A percentile compares a stretch with the other conserved stretches of the same genome.
Conservation (phyloP, 2,113 vertebrate species). For the Cyprinodon tularosa region DNA sequence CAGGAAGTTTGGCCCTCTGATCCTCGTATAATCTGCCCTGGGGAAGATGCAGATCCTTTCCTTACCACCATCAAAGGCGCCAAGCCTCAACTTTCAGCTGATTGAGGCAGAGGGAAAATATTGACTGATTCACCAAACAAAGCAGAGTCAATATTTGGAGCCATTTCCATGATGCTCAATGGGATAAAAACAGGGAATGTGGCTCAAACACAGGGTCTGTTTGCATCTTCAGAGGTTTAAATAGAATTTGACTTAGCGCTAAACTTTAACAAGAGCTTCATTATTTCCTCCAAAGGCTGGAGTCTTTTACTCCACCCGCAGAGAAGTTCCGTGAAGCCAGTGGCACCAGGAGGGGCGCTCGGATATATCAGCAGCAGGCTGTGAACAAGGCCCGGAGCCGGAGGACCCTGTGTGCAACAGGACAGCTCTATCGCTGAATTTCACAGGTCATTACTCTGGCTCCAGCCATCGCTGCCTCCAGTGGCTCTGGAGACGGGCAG, state of each 20-base stretch:
- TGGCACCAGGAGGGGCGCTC: conserved; percentile 34
- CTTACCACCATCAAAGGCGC: conserved; percentile 54
- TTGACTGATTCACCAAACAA: conserved; percentile 44
- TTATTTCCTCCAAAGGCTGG: conserved; percentile 9
- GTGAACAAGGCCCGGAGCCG: conserved; percentile 62
- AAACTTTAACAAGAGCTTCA: conserved; percentile 12
- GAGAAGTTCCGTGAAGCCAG: conserved; percentile 37
- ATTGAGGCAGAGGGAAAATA: conserved; percentile 53
- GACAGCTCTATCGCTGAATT: conserved; percentile 71
- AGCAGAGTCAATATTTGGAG: conserved; percentile 55
- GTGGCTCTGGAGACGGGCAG: conserved; percentile 67
- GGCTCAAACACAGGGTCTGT: neutral
- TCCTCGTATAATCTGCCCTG: conserved; percentile 63
- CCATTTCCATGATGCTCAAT: conserved; percentile 16
- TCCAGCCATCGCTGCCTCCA: conserved; percentile 72
- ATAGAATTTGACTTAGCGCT: neutral
- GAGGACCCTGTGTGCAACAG: conserved; percentile 62
- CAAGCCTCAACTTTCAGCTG: conserved; percentile 36
- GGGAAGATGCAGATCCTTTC: conserved; percentile 49
- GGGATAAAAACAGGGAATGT: neutral
- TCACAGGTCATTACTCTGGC: conserved; percentile 80
- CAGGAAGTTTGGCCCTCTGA: conserved; percentile 60
- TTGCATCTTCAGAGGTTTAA: neutral
- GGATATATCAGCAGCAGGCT: conserved; percentile 56
- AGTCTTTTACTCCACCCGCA: conserved; percentile 4